Evolutionary conservation across 2,888 invertebrate species (phyloP).

Genomic region (Euspilapteryx auroguttella): DNA sequence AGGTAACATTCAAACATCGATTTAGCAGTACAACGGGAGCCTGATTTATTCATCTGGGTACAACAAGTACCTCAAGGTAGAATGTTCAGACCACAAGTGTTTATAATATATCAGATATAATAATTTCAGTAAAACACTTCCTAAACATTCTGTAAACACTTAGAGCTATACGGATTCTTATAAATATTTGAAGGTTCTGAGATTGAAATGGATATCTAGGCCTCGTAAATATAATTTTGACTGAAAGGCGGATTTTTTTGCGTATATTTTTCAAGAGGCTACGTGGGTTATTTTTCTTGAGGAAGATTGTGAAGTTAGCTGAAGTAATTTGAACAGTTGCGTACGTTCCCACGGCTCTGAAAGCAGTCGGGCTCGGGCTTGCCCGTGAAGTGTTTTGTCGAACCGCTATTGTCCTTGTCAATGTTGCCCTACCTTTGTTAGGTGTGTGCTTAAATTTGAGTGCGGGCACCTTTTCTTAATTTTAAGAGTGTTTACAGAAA

Average conservation of each 20-base stretch:
- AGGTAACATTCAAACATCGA: too few species aligned
- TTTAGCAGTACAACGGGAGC: too few species aligned
- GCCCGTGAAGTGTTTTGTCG: slow-evolving; percentile 1
- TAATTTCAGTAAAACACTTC: too few species aligned
- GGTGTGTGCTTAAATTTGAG: neutral
- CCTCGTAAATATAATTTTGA: too few species aligned
- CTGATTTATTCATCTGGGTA: too few species aligned
- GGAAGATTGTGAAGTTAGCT: slow-evolving; percentile 16
- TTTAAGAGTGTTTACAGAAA: too few species aligned
- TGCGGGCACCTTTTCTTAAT: too few species aligned
- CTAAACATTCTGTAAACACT: too few species aligned
- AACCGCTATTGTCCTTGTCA: slow-evolving; percentile 1
- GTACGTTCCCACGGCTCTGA: slow-evolving; percentile 27
- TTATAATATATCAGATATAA: slow-evolving; percentile 17
- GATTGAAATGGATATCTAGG: slow-evolving; percentile 19
- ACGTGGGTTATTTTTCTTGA: slow-evolving; percentile 21
- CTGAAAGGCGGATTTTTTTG: too few species aligned
- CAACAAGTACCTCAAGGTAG: slow-evolving; percentile 31
- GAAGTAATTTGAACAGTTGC: slow-evolving; percentile 43
- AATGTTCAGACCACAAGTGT: slow-evolving; percentile 17
- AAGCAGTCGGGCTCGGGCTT: slow-evolving; percentile 12
- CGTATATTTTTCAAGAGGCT: too few species aligned
- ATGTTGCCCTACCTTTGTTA: slow-evolving; percentile 9
- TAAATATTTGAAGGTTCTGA: slow-evolving; percentile 24
- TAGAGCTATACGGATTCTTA: slow-evolving; percentile 43